Conservation (phyloP, 2,113 vertebrate genomes). For the Naja naja region DNA sequence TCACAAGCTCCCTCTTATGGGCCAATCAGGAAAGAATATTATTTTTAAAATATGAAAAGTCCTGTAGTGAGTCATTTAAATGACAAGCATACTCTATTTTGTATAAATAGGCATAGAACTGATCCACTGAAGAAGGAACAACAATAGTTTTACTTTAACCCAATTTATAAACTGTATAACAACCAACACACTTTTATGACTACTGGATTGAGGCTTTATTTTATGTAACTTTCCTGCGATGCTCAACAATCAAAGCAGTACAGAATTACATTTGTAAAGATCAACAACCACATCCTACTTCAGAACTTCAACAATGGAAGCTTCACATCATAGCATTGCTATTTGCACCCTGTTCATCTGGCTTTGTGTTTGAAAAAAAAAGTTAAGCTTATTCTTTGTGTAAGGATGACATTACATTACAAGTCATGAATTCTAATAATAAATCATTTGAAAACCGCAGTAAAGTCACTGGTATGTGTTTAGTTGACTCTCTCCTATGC, state of each 20-base stretch:
- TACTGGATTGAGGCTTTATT: not conserved
- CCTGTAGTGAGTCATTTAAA: not conserved
- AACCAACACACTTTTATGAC: not conserved
- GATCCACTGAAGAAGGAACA: not conserved
- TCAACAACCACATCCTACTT: not conserved
- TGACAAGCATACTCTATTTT: not conserved
- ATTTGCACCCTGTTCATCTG: not conserved
- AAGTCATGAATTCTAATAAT: not conserved
- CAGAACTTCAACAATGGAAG: not conserved
- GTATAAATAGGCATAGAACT: not conserved
- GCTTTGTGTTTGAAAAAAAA: not conserved
- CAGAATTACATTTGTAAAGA: not conserved
- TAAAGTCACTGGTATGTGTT: not conserved
- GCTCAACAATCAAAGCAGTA: not conserved
- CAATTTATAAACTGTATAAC: not conserved
- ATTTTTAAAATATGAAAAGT: not conserved
- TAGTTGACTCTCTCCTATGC: not conserved
- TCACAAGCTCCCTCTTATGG: not conserved
- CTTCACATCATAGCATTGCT: not conserved
- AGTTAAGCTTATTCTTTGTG: not conserved
- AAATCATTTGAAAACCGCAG: not conserved
- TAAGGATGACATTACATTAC: not conserved
- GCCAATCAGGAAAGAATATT: not conserved
- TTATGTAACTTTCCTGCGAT: not conserved
- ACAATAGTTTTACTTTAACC: not conserved